A percentile compares a stretch with the other conserved stretches of the same genome.
Evolutionary conservation across 2,888 invertebrate genomes (phyloP).

Genomic region (Spodoptera littoralis): DNA sequence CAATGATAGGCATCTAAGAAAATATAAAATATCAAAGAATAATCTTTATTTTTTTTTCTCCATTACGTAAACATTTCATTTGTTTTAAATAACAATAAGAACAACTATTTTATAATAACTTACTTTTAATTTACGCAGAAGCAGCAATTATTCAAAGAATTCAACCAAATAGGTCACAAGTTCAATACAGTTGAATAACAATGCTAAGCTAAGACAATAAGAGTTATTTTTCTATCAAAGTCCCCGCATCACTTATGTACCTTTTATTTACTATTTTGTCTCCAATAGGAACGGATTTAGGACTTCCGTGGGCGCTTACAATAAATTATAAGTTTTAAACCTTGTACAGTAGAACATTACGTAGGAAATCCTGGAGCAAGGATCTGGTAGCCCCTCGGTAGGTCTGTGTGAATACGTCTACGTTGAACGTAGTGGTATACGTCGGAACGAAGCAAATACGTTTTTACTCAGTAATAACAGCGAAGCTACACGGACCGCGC

Average conservation of each 20-base stretch:
- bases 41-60: no score
- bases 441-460: conserved; percentile 69
- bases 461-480: conserved; percentile 78
- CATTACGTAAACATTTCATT: no score
- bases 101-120: conserved; percentile 12
- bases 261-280: conserved; percentile 60
- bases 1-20: no score
- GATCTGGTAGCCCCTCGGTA: conserved; percentile 58
- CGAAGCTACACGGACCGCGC: conserved; percentile 78
- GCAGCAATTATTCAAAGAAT: conserved; percentile 16
- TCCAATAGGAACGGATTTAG: conserved; percentile 58
- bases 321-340: conserved; percentile 35
- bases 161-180: conserved; percentile 1
- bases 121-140: conserved; percentile 12
- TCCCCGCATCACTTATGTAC: conserved; percentile 35
- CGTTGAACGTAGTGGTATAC: conserved; percentile 65
- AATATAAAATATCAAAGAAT: no score
- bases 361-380: conserved; percentile 65
- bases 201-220: conserved; percentile 12
- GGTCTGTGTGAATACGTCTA: conserved; percentile 58
- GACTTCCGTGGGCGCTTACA: conserved; percentile 49
- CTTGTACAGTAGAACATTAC: conserved; percentile 52
- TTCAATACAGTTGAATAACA: conserved; percentile 9
- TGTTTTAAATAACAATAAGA: no score
- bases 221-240: conserved; percentile 29